phyloP scores from a whole-genome alignment of 2,888 invertebrate species.

The Notodonta ziczac region DNA sequence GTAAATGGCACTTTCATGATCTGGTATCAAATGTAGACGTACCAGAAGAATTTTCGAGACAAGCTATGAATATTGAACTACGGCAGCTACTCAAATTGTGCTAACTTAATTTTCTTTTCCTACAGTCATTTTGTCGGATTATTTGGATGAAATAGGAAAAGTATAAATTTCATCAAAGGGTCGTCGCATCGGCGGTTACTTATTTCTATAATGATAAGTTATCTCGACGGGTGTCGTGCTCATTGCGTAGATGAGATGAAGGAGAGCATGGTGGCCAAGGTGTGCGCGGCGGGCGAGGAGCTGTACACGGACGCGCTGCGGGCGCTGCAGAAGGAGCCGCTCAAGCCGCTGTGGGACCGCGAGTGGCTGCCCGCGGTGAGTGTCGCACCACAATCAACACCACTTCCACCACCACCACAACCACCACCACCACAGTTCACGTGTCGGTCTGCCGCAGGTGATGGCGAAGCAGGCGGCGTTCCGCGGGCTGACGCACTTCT shows the following conservation, averaged over 20 bases:
- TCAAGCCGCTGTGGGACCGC: slow-evolving; percentile 94
- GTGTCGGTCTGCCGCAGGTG: slow-evolving; percentile 75
- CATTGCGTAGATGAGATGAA: slow-evolving; percentile 94
- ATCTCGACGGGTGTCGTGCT: background rate
- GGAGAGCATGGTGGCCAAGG: slow-evolving; percentile 94
- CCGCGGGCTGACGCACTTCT: slow-evolving; percentile 94
- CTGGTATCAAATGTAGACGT: no score
- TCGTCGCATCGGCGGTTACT: no score
- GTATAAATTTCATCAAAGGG: no score
- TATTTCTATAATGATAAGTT: no score
- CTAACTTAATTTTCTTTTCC: no score
- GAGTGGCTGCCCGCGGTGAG: slow-evolving; percentile 91
- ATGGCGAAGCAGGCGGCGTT: slow-evolving; percentile 95
- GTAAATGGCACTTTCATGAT: no score
- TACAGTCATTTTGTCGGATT: no score
- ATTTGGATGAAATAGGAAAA: no score
- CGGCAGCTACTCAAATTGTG: no score
- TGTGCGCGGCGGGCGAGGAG: slow-evolving; percentile 97
- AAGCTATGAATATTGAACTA: no score
- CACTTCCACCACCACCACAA: no score
- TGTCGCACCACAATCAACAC: slow-evolving; percentile 8
- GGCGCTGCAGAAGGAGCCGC: slow-evolving; percentile 92
- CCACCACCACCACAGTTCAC: background rate
- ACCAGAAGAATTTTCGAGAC: no score
- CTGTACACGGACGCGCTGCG: slow-evolving; percentile 96